A percentile compares a stretch with the other conserved stretches of the same genome.
phyloP scores from a whole-genome alignment of 2,113 vertebrate genomes.

The Strix uralensis region DNA sequence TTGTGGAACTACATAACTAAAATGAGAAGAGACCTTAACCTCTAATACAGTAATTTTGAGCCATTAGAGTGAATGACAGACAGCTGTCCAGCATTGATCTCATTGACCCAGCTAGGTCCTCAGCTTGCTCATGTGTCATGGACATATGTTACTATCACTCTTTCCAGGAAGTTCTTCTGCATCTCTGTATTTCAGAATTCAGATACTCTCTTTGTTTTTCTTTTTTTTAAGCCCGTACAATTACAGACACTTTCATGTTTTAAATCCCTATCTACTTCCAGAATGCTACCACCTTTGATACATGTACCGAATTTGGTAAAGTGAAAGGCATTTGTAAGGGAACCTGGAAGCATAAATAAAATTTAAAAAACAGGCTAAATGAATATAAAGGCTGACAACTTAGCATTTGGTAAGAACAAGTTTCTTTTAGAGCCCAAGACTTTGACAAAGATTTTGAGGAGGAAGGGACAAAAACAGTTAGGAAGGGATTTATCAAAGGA shows the following conservation, averaged over 20 bases:
- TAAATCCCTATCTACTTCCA: not conserved
- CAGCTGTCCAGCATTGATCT: not conserved
- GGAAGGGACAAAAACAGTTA: constrained; percentile 9
- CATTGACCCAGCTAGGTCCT: not conserved
- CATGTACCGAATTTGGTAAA: not conserved
- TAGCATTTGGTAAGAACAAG: not conserved
- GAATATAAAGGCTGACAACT: not conserved
- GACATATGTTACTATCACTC: not conserved
- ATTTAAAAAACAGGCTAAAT: not conserved
- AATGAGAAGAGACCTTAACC: not conserved
- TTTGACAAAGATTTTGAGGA: not conserved
- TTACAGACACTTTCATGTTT: not conserved
- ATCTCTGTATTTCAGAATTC: not conserved
- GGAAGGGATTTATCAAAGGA: not conserved
- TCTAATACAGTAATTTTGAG: not conserved
- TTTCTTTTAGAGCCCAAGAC: not conserved
- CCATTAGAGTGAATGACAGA: not conserved
- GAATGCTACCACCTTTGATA: not conserved
- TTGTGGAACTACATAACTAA: not conserved
- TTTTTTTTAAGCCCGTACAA: not conserved
- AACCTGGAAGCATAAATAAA: not conserved
- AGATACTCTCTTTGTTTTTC: not conserved
- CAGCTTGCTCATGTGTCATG: not conserved
- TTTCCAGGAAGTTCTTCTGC: not conserved
- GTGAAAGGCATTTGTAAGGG: not conserved